These are phyloP conservation scores for Planiliza haematocheilus DNA, from an alignment of 2,113 vertebrate genomes.

Conservation along the genomic window DNA sequence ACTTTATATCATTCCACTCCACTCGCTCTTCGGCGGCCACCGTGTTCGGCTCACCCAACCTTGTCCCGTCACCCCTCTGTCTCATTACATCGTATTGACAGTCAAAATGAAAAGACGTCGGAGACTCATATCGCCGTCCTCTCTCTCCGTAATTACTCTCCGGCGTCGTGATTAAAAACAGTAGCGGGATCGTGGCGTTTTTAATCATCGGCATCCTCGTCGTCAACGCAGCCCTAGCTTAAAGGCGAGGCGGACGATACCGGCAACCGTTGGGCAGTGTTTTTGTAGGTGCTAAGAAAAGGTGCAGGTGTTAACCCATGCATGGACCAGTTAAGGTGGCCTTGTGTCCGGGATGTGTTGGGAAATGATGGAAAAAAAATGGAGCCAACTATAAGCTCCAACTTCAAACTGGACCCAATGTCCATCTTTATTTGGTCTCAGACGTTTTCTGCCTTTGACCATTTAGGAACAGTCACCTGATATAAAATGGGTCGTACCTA, in stretches of 20 bases:
- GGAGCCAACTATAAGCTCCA: neutral
- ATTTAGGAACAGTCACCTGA: too few relatives aligned
- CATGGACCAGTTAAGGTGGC: too few relatives aligned
- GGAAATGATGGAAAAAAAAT: too few relatives aligned
- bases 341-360: too few relatives aligned
- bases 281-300: too few relatives aligned
- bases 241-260: too few relatives aligned
- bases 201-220: constrained; percentile 26
- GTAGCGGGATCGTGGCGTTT: neutral
- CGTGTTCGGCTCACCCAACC: neutral
- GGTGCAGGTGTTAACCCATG: too few relatives aligned
- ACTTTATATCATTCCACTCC: neutral
- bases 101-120: neutral
- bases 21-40: neutral
- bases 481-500: too few relatives aligned
- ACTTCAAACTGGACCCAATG: neutral
- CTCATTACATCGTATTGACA: neutral
- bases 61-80: neutral
- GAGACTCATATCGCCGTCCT: neutral
- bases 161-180: constrained; percentile 5
- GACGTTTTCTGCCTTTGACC: too few relatives aligned
- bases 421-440: too few relatives aligned
- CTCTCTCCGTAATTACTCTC: constrained; percentile 16
- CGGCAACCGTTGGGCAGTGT: neutral
- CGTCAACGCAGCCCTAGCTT: constrained; percentile 1